Base-by-base conservation (phyloP, 2,888 invertebrate species). In the Merodon equestris region DNA sequence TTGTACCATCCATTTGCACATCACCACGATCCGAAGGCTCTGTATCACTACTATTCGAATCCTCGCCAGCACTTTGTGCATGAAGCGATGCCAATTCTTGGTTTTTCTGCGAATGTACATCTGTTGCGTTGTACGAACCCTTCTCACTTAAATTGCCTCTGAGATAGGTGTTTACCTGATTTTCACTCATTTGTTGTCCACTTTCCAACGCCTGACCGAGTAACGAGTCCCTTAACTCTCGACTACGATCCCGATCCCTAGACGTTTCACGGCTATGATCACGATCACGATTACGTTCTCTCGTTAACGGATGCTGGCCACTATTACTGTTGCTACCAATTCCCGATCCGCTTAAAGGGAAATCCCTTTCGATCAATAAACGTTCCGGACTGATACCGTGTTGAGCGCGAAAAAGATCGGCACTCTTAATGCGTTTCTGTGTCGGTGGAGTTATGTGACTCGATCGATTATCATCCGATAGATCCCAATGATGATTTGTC, bases 21-120 rank as follows among this genome's bases (percentile, higher is more conserved):
- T 92, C 93, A 53, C 89, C 90, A 81, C 91, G 90, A 84, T 92
- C 92, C 85, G 95, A 95, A 79, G 94, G 91, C 82, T 94, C 95
- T 64, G 94, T 94, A 85, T 95, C 96, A 84, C 95, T 95, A 81
- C 95, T 95, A 86, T 93, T 93, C 82, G 95, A 95, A 84, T 96
- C 95, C 86, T 96, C 96, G 51, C 95, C 95, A 45, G 94, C 92
- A 82, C 93, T 93, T 87, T 93, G 93, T 60, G 92, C 92, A 88
- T 92, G 91, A 75, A 91, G 85, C 50, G 91, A 91, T 74, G 91
- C 84, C 72, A 86, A 90, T 83, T 92, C 92, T 66, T 91, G 91
- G 86, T 91, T 91, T 83, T 90, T 90, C 90, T 81, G 27, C 27
- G 27, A 27, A 27, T 27, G 27, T 2, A 27, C 27, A 27, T 27